Conservation (phyloP, 2,797 vertebrate species). For the Rhinoraja longicauda region DNA sequence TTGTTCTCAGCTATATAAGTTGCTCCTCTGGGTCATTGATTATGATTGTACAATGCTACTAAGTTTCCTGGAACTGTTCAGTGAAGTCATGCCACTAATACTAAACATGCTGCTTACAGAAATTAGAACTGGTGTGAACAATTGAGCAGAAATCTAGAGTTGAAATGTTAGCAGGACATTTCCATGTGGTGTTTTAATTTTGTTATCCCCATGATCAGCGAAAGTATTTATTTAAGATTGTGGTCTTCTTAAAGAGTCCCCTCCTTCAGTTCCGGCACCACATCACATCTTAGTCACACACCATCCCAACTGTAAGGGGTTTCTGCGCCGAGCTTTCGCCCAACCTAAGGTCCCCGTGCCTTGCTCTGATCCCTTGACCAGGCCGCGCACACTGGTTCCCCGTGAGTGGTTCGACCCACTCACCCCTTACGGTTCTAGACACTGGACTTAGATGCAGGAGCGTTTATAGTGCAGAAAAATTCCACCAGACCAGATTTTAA, state of each 20-base stretch:
- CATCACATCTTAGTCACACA: not conserved
- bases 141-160: not conserved
- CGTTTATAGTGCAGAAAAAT: too few relatives aligned
- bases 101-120: not conserved
- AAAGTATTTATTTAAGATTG: not conserved
- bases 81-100: not conserved
- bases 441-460: too few relatives aligned
- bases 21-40: not conserved
- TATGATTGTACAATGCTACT: not conserved
- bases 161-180: not conserved
- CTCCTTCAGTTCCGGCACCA: not conserved
- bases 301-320: too few relatives aligned
- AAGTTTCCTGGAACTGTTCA: not conserved
- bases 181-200: not conserved
- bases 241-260: not conserved
- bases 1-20: not conserved
- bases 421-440: too few relatives aligned
- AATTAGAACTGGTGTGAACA: not conserved
- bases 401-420: too few relatives aligned
- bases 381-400: too few relatives aligned
- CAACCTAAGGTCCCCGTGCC: too few relatives aligned
- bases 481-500: too few relatives aligned
- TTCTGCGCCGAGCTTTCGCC: too few relatives aligned
- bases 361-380: too few relatives aligned
- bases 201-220: not conserved